Evolutionary conservation across 2,797 vertebrate species (phyloP), one percentile per base, ranked within the genome.

Genomic region (Gymnopithys bicolor): DNA sequence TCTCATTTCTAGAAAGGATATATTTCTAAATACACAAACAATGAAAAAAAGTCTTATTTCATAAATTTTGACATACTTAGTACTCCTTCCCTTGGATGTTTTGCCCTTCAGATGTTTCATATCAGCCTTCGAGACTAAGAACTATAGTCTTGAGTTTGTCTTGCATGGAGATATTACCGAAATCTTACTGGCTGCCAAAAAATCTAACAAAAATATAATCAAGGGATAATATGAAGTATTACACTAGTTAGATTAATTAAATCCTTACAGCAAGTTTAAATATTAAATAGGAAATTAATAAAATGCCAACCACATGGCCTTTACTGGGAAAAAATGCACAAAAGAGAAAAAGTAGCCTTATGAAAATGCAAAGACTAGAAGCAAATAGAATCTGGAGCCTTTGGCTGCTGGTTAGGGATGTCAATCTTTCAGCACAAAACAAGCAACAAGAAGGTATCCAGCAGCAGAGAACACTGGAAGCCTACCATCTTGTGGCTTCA

Each of bases 251-350:
- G 39, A 46, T 81, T 87, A 84, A 91, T 90, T 83, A 79, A 69
- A 82, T 78, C 80, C 71, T 80, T 74, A 89, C 3, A 77, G 53
- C 11, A 63, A 60, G 23, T 69, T 89, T 83, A 91, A 86, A 84
- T 84, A 87, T 63, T 78, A 84, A 87, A 52, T 13, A 77, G 25
- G 41, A 90, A 93, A 89, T 41, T 55, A 84, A 90, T 82, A 25
- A 84, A 87, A 84, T 18, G 37, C 53, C 90, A 95, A 76, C n/a
- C 67, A 70, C 21, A 48, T 8, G 13, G 41, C n/a, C 30, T 46
- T n/a, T 59, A 46, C 30, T 28, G 18, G 52, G 52, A 76, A 80
- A 74, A 28, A 51, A 23, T 15, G 63, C 32, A 69, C 12, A 33
- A 49, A 74, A 46, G 11, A 71, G 11, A 82, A 87, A 5, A 74